A percentile compares a stretch with the other conserved stretches of the same genome.
Evolutionary conservation across 2,113 vertebrate species (phyloP).

Genomic region (Okapia johnstoni): DNA sequence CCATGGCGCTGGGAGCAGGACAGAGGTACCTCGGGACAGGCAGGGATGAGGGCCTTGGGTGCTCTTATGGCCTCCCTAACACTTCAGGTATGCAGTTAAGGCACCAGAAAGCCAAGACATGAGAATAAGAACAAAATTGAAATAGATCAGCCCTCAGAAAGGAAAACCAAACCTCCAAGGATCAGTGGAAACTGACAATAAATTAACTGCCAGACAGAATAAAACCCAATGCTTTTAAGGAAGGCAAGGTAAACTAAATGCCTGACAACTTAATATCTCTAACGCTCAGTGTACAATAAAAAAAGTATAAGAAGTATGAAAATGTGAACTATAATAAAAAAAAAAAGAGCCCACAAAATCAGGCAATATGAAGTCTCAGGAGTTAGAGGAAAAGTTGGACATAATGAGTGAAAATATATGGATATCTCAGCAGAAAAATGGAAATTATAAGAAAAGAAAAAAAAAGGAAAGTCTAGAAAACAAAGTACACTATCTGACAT

Average conservation of each 20-base stretch:
- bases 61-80: background rate
- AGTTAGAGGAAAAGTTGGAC: background rate
- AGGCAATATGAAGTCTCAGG: background rate
- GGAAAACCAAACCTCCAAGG: background rate
- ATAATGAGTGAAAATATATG: background rate
- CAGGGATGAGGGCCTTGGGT: accelerated
- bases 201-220: background rate
- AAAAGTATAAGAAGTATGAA: background rate
- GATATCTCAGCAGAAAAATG: background rate
- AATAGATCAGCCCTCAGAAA: background rate
- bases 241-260: background rate
- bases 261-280: background rate
- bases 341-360: background rate
- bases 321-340: background rate
- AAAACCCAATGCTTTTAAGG: background rate
- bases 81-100: background rate
- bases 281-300: background rate
- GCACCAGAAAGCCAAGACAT: background rate
- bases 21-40: background rate
- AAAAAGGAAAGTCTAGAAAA: background rate
- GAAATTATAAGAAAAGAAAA: background rate
- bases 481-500: background rate
- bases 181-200: background rate
- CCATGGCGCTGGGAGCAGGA: too few relatives aligned
- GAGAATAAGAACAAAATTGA: background rate